Conservation (phyloP, 2,113 vertebrate genomes). For the Noctilio leporinus region DNA sequence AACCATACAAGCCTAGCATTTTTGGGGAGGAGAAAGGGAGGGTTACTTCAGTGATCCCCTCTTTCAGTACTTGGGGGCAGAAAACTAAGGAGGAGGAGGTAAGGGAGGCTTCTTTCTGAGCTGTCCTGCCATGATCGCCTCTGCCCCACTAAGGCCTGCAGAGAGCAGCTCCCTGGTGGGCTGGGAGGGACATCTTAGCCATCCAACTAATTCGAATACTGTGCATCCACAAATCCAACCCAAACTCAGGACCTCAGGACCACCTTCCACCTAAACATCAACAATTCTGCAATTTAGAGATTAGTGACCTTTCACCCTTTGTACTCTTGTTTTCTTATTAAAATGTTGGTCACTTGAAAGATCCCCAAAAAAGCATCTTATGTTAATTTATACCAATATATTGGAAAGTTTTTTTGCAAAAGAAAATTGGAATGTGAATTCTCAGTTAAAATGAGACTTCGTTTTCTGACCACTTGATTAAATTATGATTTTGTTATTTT, state of each 20-base stretch:
- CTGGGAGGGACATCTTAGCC: not conserved
- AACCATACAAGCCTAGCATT: not conserved
- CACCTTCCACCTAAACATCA: not conserved
- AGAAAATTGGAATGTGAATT: slow-evolving; percentile 48
- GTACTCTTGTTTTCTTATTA: not conserved
- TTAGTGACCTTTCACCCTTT: not conserved
- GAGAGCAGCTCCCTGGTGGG: not conserved
- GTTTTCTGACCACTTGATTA: slow-evolving; percentile 12
- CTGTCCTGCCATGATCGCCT: not conserved
- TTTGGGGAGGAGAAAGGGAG: too few species aligned
- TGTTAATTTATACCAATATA: not conserved
- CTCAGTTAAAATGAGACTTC: slow-evolving; percentile 36
- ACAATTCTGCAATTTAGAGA: not conserved
- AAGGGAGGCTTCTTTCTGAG: not conserved
- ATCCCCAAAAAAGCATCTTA: not conserved
- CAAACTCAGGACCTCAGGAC: not conserved
- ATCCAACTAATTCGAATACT: not conserved
- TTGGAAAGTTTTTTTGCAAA: not conserved
- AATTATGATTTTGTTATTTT: slow-evolving; percentile 48
- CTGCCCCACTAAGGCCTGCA: not conserved
- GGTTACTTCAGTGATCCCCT: not conserved
- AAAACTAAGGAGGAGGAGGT: not conserved
- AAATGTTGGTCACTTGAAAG: not conserved
- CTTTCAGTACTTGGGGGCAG: not conserved
- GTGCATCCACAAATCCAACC: not conserved